phyloP scores from a whole-genome alignment of 1,140 invertebrate genomes.

The Brachionus rubens region DNA sequence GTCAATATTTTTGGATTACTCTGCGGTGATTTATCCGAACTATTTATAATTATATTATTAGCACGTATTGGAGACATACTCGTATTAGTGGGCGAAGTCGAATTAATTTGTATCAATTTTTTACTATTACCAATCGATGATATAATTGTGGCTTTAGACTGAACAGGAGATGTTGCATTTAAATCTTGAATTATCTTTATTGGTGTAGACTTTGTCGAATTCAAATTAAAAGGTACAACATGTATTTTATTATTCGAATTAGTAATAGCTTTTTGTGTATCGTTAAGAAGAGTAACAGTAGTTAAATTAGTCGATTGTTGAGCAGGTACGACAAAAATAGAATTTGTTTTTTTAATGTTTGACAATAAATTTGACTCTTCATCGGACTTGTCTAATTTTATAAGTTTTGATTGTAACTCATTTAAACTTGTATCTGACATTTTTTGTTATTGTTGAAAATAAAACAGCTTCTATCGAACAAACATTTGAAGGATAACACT shows the following conservation, averaged over 20 bases:
- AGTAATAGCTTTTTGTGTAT: background rate
- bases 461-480: background rate
- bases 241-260: background rate
- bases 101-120: background rate
- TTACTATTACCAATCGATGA: background rate
- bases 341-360: background rate
- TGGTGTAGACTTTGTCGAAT: background rate
- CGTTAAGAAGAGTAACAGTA: background rate
- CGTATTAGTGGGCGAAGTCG: background rate
- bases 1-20: conserved; percentile 1
- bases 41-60: conserved; percentile 2
- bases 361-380: background rate
- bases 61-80: background rate
- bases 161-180: background rate
- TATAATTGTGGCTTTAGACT: background rate
- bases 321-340: conserved; percentile 2
- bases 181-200: conserved; percentile 10
- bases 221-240: conserved; percentile 6
- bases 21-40: conserved; percentile 2
- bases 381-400: background rate
- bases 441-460: background rate
- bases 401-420: background rate
- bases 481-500: background rate
- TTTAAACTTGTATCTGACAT: conserved; percentile 38
- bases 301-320: background rate